A percentile compares a stretch with the other conserved stretches of the same genome.
Conservation (phyloP, 2,888 invertebrate species). For the Psococerastis gibbosa region DNA sequence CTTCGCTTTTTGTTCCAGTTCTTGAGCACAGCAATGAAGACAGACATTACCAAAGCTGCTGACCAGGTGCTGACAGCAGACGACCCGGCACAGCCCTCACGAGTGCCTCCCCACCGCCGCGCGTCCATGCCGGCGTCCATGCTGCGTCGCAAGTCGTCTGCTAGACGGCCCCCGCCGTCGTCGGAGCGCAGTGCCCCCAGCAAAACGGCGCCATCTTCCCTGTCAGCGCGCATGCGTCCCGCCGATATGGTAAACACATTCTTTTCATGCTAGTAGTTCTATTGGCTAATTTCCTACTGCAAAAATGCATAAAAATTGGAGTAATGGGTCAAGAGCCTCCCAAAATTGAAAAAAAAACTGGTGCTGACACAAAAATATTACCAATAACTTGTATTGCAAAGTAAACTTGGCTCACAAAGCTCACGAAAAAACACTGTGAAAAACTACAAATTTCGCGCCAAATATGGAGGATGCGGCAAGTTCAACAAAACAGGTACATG, state of each 20-base stretch:
- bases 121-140: conserved; percentile 22
- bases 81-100: conserved; percentile 25
- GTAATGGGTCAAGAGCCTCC: no score
- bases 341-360: no score
- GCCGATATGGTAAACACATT: not conserved
- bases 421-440: no score
- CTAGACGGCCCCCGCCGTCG: conserved; percentile 12
- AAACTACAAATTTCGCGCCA: no score
- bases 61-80: conserved; percentile 27
- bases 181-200: conserved; percentile 1
- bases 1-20: conserved; percentile 46
- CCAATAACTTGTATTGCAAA: no score
- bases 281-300: no score
- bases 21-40: conserved; percentile 58
- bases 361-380: no score
- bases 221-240: not conserved
- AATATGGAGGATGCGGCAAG: no score
- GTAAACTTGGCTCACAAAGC: no score
- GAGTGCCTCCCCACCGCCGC: conserved; percentile 25
- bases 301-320: no score
- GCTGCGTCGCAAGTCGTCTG: not conserved
- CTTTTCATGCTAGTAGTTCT: not conserved
- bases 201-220: no score
- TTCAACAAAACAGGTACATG: no score
- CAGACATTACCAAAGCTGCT: conserved; percentile 42